A percentile compares a stretch with the other conserved stretches of the same genome.
These are phyloP conservation scores for Coptodon rendalli DNA, from an alignment of 2,113 vertebrate species.

Conservation along the genomic window DNA sequence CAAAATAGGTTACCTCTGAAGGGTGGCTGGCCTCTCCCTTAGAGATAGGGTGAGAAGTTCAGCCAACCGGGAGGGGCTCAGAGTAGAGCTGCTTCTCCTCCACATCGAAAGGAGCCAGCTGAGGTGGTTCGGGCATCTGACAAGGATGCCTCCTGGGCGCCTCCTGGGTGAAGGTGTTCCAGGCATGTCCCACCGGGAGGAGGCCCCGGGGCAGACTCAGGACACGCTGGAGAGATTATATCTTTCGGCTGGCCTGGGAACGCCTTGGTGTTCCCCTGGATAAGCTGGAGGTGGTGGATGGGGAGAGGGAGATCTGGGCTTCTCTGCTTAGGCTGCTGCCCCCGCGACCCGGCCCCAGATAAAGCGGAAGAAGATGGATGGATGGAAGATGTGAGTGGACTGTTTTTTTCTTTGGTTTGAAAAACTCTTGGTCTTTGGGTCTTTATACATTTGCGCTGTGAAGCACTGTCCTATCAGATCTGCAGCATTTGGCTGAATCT, in stretches of 20 bases:
- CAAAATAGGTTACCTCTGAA: too few relatives aligned
- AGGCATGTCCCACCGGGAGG: background rate
- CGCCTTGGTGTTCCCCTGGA: background rate
- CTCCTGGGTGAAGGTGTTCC: background rate
- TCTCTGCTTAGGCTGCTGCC: background rate
- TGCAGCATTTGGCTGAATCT: background rate
- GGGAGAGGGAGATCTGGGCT: background rate
- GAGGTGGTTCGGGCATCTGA: background rate
- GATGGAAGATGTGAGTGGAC: background rate
- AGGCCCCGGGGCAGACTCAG: background rate
- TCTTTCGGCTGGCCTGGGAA: background rate
- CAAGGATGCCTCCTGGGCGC: background rate
- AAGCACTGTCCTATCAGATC: background rate
- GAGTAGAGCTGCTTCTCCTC: background rate
- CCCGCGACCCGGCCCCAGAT: too few relatives aligned
- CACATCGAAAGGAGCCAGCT: background rate
- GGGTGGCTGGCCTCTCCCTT: background rate
- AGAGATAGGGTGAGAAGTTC: background rate
- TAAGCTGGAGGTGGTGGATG: background rate
- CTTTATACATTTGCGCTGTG: background rate
- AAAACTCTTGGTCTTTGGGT: background rate
- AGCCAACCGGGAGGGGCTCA: rapidly evolving
- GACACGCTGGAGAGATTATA: background rate
- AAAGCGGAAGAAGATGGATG: background rate
- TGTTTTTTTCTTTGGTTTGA: background rate